These are phyloP conservation scores for Gopherus evgoodei DNA, from an alignment of 2,113 vertebrate species.

Conservation along the genomic window DNA sequence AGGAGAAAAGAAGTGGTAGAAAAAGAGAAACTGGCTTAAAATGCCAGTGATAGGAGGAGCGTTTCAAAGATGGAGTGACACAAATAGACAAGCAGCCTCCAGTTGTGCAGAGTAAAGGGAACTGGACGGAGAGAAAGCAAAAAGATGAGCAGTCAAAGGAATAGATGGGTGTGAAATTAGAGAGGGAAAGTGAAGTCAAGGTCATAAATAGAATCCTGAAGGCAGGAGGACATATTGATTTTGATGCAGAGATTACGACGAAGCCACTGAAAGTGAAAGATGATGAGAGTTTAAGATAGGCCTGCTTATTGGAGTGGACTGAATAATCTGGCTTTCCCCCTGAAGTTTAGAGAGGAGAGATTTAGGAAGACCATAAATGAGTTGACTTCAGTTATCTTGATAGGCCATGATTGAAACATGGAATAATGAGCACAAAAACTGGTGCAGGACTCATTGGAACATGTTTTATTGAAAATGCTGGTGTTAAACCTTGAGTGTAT, in stretches of 20 bases:
- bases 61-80: background rate
- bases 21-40: background rate
- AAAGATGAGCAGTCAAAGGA: background rate
- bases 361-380: background rate
- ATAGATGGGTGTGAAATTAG: rapidly evolving
- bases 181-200: rapidly evolving
- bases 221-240: background rate
- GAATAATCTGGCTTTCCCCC: background rate
- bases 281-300: rapidly evolving
- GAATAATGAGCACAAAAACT: background rate
- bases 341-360: background rate
- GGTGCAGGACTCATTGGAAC: rapidly evolving
- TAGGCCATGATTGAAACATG: background rate
- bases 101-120: background rate
- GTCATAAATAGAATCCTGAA: background rate
- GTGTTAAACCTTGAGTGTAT: background rate
- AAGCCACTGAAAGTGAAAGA: background rate
- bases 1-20: background rate
- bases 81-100: background rate
- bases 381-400: background rate
- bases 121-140: background rate
- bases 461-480: background rate
- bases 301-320: rapidly evolving
- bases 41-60: background rate
- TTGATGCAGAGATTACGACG: background rate